Base-by-base conservation (phyloP, 2,113 vertebrate genomes). In the Redunca redunca region DNA sequence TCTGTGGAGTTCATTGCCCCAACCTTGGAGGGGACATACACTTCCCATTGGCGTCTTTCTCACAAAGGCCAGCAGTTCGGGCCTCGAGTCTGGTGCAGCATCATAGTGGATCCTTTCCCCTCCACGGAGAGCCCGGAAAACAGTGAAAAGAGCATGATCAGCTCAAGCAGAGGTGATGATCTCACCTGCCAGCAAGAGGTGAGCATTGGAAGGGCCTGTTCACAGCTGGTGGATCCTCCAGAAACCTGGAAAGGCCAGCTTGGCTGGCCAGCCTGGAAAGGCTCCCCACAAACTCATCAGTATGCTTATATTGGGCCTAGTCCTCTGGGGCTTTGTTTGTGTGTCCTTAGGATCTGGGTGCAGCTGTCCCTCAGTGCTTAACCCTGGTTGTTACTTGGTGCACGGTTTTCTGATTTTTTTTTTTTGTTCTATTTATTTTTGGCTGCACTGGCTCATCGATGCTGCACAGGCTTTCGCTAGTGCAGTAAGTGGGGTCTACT, bases 41-140 rank as follows among this genome's bases (percentile, higher is more conserved):
- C 99, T 78, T 99, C 99, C 91, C 99, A 99, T 97, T 99, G 99
- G 99, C 99, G 99, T 26, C 99, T 99, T 97, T 99, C 99, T 53
- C 99, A 99, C 98, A 99, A 98, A 97, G 99, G 99, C 62, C 99
- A 99, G 19, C 99, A 99, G 98, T 99, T 99, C 97, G 99, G 99
- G 83, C 99, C 99, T 5, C 99, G 99, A 43, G 99, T 99, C 96
- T 99, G 99, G 99, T 99, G 99, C 99, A 99, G 99, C 98, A 99
- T 99, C 98, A 99, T 99, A 97, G 99, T 99, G 97, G 99, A 99
- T 96, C 98, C 99, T 43, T 98, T 98, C 33, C 74, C 98, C 88
- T 88, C 98, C 67, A 5, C 89, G 40, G 98, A 97, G 50, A 98
- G 74, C 5, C 28, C 97, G 48, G 97, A 98, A 84, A 82, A 93